Conservation (phyloP, 2,797 vertebrate species). For the Phataginus tricuspis region DNA sequence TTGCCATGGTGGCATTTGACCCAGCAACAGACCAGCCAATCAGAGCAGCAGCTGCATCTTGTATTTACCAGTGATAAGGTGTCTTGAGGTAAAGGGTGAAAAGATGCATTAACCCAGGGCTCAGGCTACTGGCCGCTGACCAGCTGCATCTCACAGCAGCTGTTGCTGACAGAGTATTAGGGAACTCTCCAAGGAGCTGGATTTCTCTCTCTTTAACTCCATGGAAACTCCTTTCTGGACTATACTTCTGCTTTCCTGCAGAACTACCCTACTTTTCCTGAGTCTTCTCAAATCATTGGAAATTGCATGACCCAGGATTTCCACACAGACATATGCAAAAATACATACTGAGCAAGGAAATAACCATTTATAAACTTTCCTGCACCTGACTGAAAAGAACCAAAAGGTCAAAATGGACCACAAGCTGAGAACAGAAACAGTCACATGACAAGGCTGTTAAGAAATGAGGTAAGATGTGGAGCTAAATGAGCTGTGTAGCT, state of each 20-base stretch:
- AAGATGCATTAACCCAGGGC: neutral
- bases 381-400: conserved; percentile 19
- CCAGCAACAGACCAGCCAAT: conserved; percentile 62
- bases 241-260: conserved; percentile 41
- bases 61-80: conserved; percentile 45
- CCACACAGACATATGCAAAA: neutral
- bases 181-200: conserved; percentile 18
- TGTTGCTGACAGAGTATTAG: neutral
- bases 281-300: conserved; percentile 43
- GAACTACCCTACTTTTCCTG: neutral
- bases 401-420: conserved; percentile 47
- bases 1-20: conserved; percentile 13
- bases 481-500: neutral
- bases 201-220: conserved; percentile 15
- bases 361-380: conserved; percentile 17
- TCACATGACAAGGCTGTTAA: neutral
- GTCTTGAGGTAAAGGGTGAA: conserved; percentile 26
- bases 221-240: conserved; percentile 40
- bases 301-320: conserved; percentile 48
- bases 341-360: neutral
- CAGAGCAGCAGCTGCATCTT: conserved; percentile 7
- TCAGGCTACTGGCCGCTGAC: neutral
- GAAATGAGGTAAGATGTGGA: neutral
- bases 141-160: neutral
- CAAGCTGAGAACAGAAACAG: neutral